Base-by-base conservation (phyloP, 2,797 vertebrate genomes). In the Monodelphis domestica region DNA sequence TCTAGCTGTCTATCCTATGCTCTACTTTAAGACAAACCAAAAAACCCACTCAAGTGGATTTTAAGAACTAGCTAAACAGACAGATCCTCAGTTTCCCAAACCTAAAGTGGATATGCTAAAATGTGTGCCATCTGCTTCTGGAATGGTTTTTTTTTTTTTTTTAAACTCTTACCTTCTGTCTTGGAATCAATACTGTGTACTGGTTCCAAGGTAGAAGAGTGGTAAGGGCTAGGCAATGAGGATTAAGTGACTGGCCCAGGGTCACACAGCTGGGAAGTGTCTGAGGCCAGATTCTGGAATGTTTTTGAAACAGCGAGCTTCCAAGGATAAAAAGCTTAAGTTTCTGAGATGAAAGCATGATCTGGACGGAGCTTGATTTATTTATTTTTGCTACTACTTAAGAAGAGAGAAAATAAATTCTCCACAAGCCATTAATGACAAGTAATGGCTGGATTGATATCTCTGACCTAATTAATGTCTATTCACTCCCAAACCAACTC, bases 381-480 rank as follows among this genome's bases (percentile, higher is more conserved):
- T 88, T 59, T 29, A 24, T 56, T 91, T 29, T 91, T 91, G 70
- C 45, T 88, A 93, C 63, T 91, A 95, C 94, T 88, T 94, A 93
- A 94, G 63, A 84, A 84, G 70, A 12, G 21, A 84, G 70, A 84
- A 84, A 84, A 84, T 84, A 84, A 50, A 84, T 84, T 84, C 70
- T 50, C 38, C 24, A 84, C 24, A 50, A 84, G 38, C 70, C 38
- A 84, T 84, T 84, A 84, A 84, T 84, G 38, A 84, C 70, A 84
- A 84, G 84, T 78, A 84, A 84, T 50, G 70, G 38, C 84, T 50
- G 70, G 70, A 50, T 84, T 84, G 70, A 50, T 84, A 84, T 84
- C 70, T 12, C 38, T 84, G 70, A 84, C 38, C 70, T 84, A 84
- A 84, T 92, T 89, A 92, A 33, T 14, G 54, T 30, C 92, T 15